Conservation (phyloP, 2,888 invertebrate genomes). For the Tetragonisca angustula region DNA sequence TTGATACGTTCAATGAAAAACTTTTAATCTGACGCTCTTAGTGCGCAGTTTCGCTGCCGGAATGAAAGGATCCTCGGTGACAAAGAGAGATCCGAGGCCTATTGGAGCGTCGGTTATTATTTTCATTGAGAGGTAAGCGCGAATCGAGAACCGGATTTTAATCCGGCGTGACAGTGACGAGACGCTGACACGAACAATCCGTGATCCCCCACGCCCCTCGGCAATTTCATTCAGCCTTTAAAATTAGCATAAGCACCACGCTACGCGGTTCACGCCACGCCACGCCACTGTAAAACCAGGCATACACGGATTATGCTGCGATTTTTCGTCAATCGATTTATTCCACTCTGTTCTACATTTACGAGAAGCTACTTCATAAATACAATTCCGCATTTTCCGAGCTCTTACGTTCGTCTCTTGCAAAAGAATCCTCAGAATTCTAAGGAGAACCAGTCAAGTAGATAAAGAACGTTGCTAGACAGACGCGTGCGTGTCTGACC, state of each 20-base stretch:
- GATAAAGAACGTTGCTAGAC: not conserved
- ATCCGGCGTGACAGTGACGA: constrained; percentile 78
- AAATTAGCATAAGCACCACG: constrained; percentile 77
- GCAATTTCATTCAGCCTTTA: constrained; percentile 60
- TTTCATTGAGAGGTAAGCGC: constrained; percentile 65
- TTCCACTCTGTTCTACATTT: not conserved
- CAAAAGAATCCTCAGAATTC: not conserved
- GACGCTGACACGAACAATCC: constrained; percentile 75
- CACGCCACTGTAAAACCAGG: constrained; percentile 26
- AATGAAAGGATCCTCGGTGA: constrained; percentile 18
- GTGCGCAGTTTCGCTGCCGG: constrained; percentile 13
- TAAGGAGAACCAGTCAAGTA: not conserved
- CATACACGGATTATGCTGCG: not conserved
- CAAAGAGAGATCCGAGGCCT: constrained; percentile 18
- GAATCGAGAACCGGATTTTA: constrained; percentile 76
- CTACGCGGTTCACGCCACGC: not conserved
- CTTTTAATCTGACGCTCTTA: constrained; percentile 31
- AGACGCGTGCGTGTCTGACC: not conserved
- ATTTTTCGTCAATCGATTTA: not conserved
- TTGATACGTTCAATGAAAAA: constrained; percentile 14
- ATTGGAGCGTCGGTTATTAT: constrained; percentile 60
- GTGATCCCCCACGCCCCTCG: constrained; percentile 60
- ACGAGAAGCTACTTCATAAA: not conserved
- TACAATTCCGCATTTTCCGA: not conserved
- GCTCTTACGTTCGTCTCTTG: no score